Percentiles rank a stretch among this genome's conserved stretches.
phyloP scores from a whole-genome alignment of 2,797 vertebrate species.

The Melanotaenia maccullochi region DNA sequence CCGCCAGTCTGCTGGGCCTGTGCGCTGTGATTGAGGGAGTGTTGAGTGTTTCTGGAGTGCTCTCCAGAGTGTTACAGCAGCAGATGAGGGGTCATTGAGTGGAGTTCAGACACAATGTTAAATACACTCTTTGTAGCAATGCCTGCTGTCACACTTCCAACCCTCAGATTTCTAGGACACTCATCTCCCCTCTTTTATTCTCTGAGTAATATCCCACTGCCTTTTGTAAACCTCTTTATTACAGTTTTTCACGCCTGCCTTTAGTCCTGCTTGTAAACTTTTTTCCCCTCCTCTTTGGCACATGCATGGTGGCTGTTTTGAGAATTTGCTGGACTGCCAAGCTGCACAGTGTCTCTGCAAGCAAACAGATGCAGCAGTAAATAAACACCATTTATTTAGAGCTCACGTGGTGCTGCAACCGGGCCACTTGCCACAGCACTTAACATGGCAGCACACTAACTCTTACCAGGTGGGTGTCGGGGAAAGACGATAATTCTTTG shows the following conservation, averaged over 20 bases:
- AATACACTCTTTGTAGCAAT: conserved; percentile 34
- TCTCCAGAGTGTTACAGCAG: conserved; percentile 33
- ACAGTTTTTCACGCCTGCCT: conserved; percentile 14
- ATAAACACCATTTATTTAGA: conserved; percentile 73
- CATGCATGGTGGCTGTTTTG: conserved; percentile 23
- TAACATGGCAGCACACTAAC: conserved; percentile 57
- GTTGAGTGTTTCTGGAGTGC: conserved; percentile 38
- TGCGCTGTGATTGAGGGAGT: conserved; percentile 22
- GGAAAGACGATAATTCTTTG: conserved; percentile 40
- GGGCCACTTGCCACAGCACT: conserved; percentile 46
- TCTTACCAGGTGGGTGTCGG: conserved; percentile 61
- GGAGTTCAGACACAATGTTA: conserved; percentile 38
- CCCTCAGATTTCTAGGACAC: conserved; percentile 16
- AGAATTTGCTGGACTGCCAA: conserved; percentile 45
- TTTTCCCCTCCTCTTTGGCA: background rate
- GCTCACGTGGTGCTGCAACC: conserved; percentile 21
- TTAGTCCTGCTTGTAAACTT: background rate
- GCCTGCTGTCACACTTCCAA: conserved; percentile 12
- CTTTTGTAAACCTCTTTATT: conserved; percentile 2
- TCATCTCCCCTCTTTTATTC: conserved; percentile 32
- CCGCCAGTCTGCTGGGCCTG: background rate
- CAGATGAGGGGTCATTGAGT: conserved; percentile 47
- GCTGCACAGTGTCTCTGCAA: conserved; percentile 38
- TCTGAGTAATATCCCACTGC: conserved; percentile 7
- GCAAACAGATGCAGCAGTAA: conserved; percentile 72